These are phyloP conservation scores for Hydra vulgaris DNA, from an alignment of 30 jellyfish, hydroid and myxozoan genomes.

Conservation along the genomic window DNA sequence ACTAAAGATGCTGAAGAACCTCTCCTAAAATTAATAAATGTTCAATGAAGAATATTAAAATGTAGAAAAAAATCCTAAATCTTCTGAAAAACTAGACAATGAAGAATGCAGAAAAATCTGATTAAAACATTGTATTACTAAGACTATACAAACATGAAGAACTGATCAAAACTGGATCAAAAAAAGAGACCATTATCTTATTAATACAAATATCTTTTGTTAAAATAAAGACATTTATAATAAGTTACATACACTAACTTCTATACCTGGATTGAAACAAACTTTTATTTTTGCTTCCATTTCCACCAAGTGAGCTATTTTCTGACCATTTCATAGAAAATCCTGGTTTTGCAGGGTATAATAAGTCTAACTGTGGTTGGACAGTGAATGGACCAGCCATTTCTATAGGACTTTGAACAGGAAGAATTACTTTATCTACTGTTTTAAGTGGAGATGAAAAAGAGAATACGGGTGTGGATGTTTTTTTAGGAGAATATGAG, in stretches of 20 bases:
- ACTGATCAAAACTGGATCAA: no score
- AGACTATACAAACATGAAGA: no score
- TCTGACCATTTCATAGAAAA: conserved; percentile 14
- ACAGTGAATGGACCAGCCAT: conserved; percentile 23
- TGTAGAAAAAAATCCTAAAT: no score
- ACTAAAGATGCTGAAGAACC: conserved; percentile 93
- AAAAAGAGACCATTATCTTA: no score
- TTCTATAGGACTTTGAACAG: conserved; percentile 28
- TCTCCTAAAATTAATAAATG: conserved; percentile 38
- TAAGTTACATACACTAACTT: background rate
- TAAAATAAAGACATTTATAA: background rate
- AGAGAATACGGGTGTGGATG: conserved; percentile 27
- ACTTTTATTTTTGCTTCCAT: background rate
- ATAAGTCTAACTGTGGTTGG: conserved; percentile 33
- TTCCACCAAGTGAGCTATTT: conserved; percentile 19
- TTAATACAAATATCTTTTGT: no score
- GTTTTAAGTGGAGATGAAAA: conserved; percentile 26
- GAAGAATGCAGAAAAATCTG: no score
- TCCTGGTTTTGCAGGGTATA: conserved; percentile 17
- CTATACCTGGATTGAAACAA: conserved; percentile 33
- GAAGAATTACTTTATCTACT: conserved; percentile 20
- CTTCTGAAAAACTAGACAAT: no score
- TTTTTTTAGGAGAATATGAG: conserved; percentile 24
- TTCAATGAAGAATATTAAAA: no score
- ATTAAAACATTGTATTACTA: no score